Percentiles rank a stretch among this genome's conserved stretches.
Evolutionary conservation across 2,888 invertebrate genomes (phyloP).

Genomic region (Dicycla oo): DNA sequence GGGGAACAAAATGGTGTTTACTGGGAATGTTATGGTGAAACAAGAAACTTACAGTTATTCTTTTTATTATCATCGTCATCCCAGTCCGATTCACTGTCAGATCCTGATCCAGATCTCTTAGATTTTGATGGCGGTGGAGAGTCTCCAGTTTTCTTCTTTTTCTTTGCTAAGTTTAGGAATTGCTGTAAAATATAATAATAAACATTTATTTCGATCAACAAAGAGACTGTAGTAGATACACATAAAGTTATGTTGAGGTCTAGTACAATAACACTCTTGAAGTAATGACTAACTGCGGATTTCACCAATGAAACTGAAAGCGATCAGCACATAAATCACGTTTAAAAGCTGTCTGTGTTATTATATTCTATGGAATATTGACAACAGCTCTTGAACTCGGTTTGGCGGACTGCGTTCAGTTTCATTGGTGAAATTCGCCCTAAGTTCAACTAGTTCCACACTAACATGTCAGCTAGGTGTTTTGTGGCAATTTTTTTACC

Average conservation of each 20-base stretch:
- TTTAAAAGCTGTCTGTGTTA: no score
- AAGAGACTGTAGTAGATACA: not conserved
- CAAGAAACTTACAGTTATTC: conserved; percentile 74
- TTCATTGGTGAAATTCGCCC: no score
- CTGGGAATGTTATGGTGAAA: not conserved
- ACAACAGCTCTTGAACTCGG: no score
- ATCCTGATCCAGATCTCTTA: conserved; percentile 76
- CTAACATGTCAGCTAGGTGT: no score
- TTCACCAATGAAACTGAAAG: no score
- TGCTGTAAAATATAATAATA: conserved; percentile 89
- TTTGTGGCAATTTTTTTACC: no score
- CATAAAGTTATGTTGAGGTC: not conserved
- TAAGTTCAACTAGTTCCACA: no score
- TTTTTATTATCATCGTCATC: conserved; percentile 83
- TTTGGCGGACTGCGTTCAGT: no score
- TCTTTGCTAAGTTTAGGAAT: conserved; percentile 95
- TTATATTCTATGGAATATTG: no score
- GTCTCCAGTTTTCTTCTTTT: conserved; percentile 92
- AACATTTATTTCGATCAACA: not conserved
- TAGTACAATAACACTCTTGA: not conserved
- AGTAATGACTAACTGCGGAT: no score
- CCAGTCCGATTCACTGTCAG: conserved; percentile 91
- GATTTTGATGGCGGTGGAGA: conserved; percentile 82
- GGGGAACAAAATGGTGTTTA: not conserved
- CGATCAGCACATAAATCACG: no score